Conservation (phyloP, 1,140 invertebrate species). For the Drosophila teissieri region DNA sequence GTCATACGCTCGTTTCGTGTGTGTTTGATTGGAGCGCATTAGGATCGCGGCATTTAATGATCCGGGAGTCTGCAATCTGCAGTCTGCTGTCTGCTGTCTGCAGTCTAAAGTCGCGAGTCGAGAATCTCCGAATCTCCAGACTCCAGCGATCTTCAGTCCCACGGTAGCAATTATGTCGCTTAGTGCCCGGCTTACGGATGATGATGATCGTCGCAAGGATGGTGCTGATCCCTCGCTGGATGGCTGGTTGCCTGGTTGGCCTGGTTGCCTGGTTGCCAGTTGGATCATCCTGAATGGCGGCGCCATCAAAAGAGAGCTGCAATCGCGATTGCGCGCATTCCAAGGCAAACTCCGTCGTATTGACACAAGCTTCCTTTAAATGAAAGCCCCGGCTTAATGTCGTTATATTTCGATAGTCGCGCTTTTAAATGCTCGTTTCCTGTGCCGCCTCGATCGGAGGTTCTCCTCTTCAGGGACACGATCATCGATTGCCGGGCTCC, state of each 20-base stretch:
- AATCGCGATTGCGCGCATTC: slow-evolving; percentile 59
- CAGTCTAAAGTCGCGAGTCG: neutral
- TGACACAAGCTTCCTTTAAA: slow-evolving; percentile 81
- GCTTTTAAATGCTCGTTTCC: slow-evolving; percentile 80
- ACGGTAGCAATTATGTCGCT: slow-evolving; percentile 83
- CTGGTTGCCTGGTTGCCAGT: too few relatives aligned
- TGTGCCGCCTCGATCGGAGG: slow-evolving; percentile 53
- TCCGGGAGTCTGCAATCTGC: slow-evolving; percentile 35
- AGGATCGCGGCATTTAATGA: slow-evolving; percentile 71
- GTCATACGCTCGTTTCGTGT: slow-evolving; percentile 84
- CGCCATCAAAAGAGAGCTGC: slow-evolving; percentile 73
- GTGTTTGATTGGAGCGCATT: slow-evolving; percentile 83
- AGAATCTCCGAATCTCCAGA: slow-evolving; percentile 16
- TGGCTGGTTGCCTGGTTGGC: too few relatives aligned
- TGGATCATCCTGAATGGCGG: slow-evolving; percentile 51
- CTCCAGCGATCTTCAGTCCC: slow-evolving; percentile 36
- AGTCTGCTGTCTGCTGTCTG: neutral
- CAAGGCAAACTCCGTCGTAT: slow-evolving; percentile 67
- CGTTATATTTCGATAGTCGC: slow-evolving; percentile 81
- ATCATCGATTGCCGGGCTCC: slow-evolving; percentile 56
- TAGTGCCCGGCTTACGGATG: slow-evolving; percentile 62
- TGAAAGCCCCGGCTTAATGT: slow-evolving; percentile 53
- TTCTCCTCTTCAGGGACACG: slow-evolving; percentile 69
- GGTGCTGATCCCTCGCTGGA: neutral
- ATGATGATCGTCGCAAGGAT: slow-evolving; percentile 35